Conservation (phyloP, 2,113 vertebrate species). For the Rynchops niger region DNA sequence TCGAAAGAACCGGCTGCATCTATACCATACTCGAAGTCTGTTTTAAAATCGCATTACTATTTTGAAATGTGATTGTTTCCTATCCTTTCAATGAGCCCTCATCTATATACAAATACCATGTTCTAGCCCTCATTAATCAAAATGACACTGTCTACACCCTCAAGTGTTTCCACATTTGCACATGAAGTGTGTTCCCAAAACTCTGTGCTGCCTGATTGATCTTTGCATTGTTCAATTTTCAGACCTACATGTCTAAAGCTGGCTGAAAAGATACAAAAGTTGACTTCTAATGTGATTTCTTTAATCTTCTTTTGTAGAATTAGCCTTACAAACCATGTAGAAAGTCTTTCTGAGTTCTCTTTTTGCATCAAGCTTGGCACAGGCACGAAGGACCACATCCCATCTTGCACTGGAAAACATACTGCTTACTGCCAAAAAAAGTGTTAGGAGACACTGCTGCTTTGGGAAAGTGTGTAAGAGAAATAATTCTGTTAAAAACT, state of each 20-base stretch:
- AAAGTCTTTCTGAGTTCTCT: not conserved
- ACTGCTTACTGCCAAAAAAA: not conserved
- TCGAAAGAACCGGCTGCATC: not conserved
- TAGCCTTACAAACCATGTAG: not conserved
- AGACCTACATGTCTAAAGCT: not conserved
- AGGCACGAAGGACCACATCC: not conserved
- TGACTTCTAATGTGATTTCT: not conserved
- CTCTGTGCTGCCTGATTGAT: slow-evolving; percentile 9
- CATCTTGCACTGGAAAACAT: not conserved
- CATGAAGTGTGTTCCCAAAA: slow-evolving; percentile 27
- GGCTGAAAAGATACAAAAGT: slow-evolving; percentile 12
- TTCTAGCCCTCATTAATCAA: slow-evolving; percentile 33
- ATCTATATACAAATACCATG: not conserved
- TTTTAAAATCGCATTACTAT: not conserved
- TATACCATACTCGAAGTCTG: not conserved
- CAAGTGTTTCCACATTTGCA: slow-evolving; percentile 27
- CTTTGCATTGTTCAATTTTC: slow-evolving; percentile 19
- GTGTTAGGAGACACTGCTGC: not conserved
- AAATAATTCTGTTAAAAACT: not conserved
- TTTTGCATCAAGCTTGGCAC: not conserved
- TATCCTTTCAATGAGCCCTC: not conserved
- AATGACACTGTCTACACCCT: slow-evolving; percentile 26
- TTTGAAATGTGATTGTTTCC: not conserved
- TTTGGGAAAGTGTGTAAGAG: not conserved
- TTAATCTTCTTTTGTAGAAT: not conserved